phyloP scores from a whole-genome alignment of 2,113 vertebrate species.

The Podiceps cristatus region DNA sequence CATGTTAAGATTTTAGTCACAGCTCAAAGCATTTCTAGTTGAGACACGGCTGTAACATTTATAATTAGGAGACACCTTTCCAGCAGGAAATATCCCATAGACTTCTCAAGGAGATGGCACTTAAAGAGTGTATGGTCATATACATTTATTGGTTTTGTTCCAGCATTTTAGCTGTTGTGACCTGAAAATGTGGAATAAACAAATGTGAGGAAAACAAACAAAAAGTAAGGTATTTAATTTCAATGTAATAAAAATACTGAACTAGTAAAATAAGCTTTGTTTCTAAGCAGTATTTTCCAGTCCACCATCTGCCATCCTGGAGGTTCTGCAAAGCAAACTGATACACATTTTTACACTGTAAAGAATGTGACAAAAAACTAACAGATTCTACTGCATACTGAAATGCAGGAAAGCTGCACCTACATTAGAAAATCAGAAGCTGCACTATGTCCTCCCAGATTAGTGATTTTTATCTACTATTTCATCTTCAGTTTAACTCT shows the following conservation, averaged over 20 bases:
- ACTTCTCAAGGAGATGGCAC: not conserved
- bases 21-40: not conserved
- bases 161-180: not conserved
- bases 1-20: not conserved
- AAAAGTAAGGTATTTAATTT: constrained; percentile 14
- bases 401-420: not conserved
- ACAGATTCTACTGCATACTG: not conserved
- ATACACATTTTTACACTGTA: not conserved
- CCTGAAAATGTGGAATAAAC: constrained; percentile 37
- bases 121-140: not conserved
- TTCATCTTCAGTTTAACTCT: constrained; percentile 35
- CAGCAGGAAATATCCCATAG: constrained; percentile 10
- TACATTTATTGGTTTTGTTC: not conserved
- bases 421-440: constrained; percentile 22
- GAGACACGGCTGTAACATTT: not conserved
- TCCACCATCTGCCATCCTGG: not conserved
- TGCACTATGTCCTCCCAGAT: not conserved
- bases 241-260: constrained; percentile 10
- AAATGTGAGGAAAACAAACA: not conserved
- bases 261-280: not conserved
- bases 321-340: not conserved
- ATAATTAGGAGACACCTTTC: constrained; percentile 18
- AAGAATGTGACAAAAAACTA: not conserved
- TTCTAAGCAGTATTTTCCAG: constrained; percentile 37
- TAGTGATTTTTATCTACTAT: constrained; percentile 31